Evolutionary conservation across 2,797 vertebrate genomes (phyloP), one percentile per base, ranked within the genome.

Genomic region (Tenualosa ilisha): DNA sequence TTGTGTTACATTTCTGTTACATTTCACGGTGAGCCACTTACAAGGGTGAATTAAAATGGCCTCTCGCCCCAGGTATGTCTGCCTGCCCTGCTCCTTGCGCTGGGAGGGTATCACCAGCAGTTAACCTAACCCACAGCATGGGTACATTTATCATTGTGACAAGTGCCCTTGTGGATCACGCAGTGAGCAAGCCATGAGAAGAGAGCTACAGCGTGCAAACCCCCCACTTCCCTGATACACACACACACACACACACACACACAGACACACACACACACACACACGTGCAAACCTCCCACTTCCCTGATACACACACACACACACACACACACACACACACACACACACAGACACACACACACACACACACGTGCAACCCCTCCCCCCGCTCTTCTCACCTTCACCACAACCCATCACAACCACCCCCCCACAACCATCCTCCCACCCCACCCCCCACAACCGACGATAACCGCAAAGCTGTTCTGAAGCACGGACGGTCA

Each of bases 41-140:
- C 40, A 79, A 79, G 72, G 72, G 40, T 79, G 37, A 46, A 79
- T 79, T 79, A 43, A 79, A 79, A 43, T 79, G 37, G 40, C 72
- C 20, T 6, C 37, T 46, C 7, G 72, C 40, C 37, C 46, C 37
- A 79, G 72, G 72, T 79, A 79, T 46, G 72, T 79, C 40, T 43
- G 37, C 72, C 72, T 79, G 72, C 37, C 40, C 40, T 79, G 40
- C 72, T 79, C 72, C 40, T 79, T 43, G 40, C 8, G 17, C 72
- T 79, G 72, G 72, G 72, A 79, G 37, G 72, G 40, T 79, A 79
- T 79, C 72, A 79, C 37, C 13, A 79, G 72, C 72, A 79, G 72
- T 79, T 79, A 79, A 79, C 72, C 72, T 79, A 79, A 79, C 72
- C 17, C 72, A 46, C 40, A 79, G 72, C 72, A 79, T 43, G 72